Evolutionary conservation across 2,888 invertebrate species (phyloP).

Genomic region (Tipula helvola): DNA sequence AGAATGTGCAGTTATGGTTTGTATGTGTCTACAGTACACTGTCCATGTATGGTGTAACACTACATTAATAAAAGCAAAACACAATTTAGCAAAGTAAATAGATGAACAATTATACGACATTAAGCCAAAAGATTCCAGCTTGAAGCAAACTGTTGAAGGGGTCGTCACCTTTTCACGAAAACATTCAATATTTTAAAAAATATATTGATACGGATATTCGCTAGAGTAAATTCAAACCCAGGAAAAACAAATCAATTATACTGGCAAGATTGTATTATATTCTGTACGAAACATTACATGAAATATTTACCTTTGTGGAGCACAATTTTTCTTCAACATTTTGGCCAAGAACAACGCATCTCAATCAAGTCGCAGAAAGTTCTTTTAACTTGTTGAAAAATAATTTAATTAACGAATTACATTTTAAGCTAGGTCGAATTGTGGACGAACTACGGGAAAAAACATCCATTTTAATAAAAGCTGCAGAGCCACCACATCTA

Average conservation of each 20-base stretch:
- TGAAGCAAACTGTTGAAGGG: not conserved
- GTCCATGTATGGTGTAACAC: no score
- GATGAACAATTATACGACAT: not conserved
- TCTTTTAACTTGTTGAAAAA: not conserved
- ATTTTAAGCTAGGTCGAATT: no score
- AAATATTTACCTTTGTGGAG: not conserved
- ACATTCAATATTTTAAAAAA: not conserved
- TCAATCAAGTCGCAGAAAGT: not conserved
- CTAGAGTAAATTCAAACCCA: not conserved
- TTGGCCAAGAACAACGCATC: not conserved
- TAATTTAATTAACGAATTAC: no score
- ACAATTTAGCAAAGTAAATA: not conserved
- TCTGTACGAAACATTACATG: not conserved
- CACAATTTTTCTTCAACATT: not conserved
- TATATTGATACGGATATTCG: not conserved
- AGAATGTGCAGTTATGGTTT: no score
- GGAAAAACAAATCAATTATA: not conserved
- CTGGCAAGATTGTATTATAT: not conserved
- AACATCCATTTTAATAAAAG: no score
- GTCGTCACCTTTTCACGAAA: not conserved
- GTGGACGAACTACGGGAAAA: no score
- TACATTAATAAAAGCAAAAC: no score
- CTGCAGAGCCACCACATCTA: no score
- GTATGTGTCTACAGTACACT: no score
- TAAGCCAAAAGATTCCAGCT: not conserved